phyloP scores from a whole-genome alignment of 2,113 vertebrate species.

The Psittacara wagleri region DNA sequence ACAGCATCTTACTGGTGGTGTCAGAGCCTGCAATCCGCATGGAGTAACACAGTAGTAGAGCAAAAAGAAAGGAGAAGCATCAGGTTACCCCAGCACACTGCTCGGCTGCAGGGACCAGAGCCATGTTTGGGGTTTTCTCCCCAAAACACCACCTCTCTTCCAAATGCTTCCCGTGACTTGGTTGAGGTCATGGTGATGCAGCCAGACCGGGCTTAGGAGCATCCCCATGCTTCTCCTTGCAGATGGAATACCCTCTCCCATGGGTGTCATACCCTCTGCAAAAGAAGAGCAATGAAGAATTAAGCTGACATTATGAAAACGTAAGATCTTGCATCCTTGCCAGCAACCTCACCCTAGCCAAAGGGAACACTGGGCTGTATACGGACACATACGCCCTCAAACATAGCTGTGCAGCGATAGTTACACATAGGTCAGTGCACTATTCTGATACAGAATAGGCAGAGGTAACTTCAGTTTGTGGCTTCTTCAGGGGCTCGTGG shows the following conservation, averaged over 20 bases:
- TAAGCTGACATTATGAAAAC: background rate
- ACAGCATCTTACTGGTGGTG: background rate
- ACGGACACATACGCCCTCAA: background rate
- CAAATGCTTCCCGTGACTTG: background rate
- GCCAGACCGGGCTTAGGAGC: background rate
- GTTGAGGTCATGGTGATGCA: fast-evolving
- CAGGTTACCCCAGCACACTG: fast-evolving
- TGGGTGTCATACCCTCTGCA: background rate
- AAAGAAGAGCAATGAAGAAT: background rate
- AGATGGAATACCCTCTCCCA: background rate
- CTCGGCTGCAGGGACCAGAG: background rate
- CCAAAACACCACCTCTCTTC: background rate
- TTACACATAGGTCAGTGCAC: too few relatives aligned
- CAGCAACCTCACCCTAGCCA: background rate
- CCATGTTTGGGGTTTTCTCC: background rate
- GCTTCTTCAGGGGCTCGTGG: background rate
- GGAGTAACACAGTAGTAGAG: background rate
- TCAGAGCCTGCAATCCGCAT: fast-evolving
- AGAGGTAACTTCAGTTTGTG: background rate
- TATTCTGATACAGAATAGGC: background rate
- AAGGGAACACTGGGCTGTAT: background rate
- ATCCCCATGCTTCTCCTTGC: background rate
- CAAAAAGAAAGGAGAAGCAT: background rate
- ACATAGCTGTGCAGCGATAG: background rate
- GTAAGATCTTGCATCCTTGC: background rate